Conservation (phyloP, 2,888 invertebrate genomes). For the Pseudococcus viburni region DNA sequence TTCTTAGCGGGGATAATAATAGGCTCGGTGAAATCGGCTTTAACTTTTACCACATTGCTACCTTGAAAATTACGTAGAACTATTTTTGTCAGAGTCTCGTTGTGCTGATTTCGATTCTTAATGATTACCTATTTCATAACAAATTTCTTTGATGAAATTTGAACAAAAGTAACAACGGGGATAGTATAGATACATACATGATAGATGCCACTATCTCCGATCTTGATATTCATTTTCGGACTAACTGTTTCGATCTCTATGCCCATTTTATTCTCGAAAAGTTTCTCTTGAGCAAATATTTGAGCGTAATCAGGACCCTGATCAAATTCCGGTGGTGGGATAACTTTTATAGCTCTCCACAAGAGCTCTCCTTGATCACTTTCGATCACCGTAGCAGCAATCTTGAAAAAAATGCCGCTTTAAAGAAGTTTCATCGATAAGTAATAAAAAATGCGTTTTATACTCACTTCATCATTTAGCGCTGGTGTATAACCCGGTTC, state of each 20-base stretch:
- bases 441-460: not conserved
- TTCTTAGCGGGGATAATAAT: not conserved
- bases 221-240: not conserved
- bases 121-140: slow-evolving; percentile 30
- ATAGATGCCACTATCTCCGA: not conserved
- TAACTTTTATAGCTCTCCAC: slow-evolving; percentile 77
- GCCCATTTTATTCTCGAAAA: slow-evolving; percentile 55
- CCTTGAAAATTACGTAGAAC: slow-evolving; percentile 31
- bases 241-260: not conserved
- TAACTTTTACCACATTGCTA: slow-evolving; percentile 25
- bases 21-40: not conserved
- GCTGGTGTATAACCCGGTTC: slow-evolving; percentile 74
- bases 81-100: not conserved
- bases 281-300: slow-evolving; percentile 33
- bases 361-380: slow-evolving; percentile 76
- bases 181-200: not conserved
- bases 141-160: not conserved
- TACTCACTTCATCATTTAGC: slow-evolving; percentile 75
- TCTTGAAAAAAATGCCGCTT: slow-evolving; percentile 69
- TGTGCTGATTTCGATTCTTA: not conserved
- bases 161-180: not conserved
- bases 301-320: not conserved
- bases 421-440: not conserved
- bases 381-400: slow-evolving; percentile 80
- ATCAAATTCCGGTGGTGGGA: slow-evolving; percentile 69